These are phyloP conservation scores for Melolontha melolontha DNA, from an alignment of 2,888 invertebrate genomes.

Conservation along the genomic window DNA sequence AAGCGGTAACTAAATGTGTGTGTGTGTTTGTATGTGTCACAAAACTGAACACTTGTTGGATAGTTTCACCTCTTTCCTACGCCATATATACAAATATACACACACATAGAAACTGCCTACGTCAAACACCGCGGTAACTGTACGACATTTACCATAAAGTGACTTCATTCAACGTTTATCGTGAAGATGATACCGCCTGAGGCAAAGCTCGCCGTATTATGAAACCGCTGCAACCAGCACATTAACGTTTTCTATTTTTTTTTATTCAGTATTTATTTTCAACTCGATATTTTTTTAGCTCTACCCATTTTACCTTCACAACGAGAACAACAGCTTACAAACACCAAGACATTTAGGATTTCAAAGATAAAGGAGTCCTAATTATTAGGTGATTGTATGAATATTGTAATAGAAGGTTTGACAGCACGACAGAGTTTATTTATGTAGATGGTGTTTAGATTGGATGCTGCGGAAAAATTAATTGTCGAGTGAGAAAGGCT, in stretches of 20 bases:
- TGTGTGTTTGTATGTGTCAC: constrained; percentile 19
- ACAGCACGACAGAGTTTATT: constrained; percentile 1
- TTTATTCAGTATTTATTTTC: constrained; percentile 4
- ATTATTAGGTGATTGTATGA: constrained; percentile 23
- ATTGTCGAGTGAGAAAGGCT: too few species aligned
- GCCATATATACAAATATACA: constrained; percentile 27
- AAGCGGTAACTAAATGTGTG: neutral
- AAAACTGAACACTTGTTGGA: constrained; percentile 48
- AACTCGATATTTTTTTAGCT: constrained; percentile 31
- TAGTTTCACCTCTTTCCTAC: constrained; percentile 49
- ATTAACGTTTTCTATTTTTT: constrained; percentile 36
- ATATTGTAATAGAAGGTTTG: neutral
- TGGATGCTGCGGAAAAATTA: too few species aligned
- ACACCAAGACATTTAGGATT: constrained; percentile 24
- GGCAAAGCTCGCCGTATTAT: constrained; percentile 47
- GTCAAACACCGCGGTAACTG: constrained; percentile 45
- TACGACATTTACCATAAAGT: constrained; percentile 50
- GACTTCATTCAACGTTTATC: constrained; percentile 50
- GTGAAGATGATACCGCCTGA: constrained; percentile 47
- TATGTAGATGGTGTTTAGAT: too few species aligned
- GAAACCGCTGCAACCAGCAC: constrained; percentile 42
- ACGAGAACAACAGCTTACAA: neutral
- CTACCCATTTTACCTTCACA: constrained; percentile 40
- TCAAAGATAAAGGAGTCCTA: constrained; percentile 30
- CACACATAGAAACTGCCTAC: constrained; percentile 44